Percentiles rank a stretch among this genome's conserved stretches.
Conservation (phyloP, 2,113 vertebrate species). For the Plecturocebus donacophilus region DNA sequence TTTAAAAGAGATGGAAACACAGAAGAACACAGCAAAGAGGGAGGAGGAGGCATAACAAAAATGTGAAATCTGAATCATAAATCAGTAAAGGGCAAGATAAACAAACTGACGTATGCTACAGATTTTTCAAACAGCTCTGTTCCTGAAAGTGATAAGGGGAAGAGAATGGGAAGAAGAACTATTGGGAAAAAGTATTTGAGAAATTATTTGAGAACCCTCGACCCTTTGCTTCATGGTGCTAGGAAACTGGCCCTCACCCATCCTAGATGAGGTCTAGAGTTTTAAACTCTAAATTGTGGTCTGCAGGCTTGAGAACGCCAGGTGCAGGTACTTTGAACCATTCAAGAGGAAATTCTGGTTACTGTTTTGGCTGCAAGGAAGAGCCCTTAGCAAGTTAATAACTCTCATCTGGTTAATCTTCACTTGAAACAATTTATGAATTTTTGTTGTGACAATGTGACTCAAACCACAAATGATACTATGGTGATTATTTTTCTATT, state of each 20-base stretch:
- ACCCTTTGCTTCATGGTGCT: background rate
- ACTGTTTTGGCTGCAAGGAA: background rate
- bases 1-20: background rate
- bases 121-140: background rate
- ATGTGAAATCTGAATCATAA: background rate
- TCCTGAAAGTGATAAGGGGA: background rate
- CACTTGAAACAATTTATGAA: background rate
- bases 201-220: background rate
- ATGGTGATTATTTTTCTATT: background rate
- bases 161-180: background rate
- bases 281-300: background rate
- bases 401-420: background rate
- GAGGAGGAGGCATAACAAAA: background rate
- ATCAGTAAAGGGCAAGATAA: background rate
- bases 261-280: background rate
- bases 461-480: background rate
- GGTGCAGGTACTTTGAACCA: background rate
- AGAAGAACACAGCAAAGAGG: background rate
- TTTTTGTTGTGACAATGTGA: background rate
- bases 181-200: background rate
- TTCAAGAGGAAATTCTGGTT: background rate
- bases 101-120: background rate
- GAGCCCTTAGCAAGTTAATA: background rate
- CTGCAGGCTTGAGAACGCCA: background rate
- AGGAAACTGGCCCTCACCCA: background rate